phyloP scores from a whole-genome alignment of 2,113 vertebrate species.

The Oryctolagus cuniculus region DNA sequence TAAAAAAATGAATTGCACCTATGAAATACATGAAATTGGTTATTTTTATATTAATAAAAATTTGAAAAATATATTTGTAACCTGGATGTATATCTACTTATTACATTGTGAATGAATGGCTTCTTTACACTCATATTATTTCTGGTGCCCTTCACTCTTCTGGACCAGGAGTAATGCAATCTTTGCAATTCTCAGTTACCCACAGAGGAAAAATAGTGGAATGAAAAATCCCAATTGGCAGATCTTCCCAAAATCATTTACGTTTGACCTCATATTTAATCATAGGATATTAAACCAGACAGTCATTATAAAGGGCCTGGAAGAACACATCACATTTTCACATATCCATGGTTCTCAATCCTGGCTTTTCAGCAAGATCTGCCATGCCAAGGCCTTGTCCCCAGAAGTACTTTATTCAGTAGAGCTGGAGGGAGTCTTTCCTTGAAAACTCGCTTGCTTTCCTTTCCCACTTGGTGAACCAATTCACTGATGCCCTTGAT shows the following conservation, averaged over 20 bases:
- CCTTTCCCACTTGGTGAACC: neutral
- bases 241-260: neutral
- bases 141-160: neutral
- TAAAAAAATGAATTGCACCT: too few species aligned
- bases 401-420: neutral
- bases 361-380: neutral
- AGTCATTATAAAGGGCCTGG: neutral
- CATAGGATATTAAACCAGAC: neutral
- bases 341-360: neutral
- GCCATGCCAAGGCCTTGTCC: neutral
- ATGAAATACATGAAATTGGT: too few species aligned
- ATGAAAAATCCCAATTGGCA: neutral
- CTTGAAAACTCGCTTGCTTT: neutral
- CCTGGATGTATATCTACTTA: neutral
- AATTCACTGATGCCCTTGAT: too few species aligned
- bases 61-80: neutral
- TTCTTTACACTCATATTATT: neutral
- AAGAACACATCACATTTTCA: neutral
- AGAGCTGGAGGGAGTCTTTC: neutral
- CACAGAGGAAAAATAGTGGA: neutral
- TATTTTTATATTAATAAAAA: too few species aligned
- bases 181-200: neutral
- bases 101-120: neutral
- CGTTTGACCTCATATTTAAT: neutral
- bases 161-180: neutral